phyloP scores from a whole-genome alignment of 2,888 invertebrate genomes.

The Sarcophaga rosellei region DNA sequence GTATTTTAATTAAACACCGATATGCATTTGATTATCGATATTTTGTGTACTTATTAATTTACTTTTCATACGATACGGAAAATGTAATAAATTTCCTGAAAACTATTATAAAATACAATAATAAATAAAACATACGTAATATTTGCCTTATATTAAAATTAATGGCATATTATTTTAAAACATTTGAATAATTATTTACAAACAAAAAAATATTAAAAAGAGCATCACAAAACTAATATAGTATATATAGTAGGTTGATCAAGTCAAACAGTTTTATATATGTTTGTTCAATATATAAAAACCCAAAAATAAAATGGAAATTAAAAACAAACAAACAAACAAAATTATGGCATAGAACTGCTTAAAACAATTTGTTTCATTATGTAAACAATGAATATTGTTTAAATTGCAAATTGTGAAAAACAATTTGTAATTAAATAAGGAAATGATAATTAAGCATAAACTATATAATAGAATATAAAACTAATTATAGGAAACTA shows the following conservation, averaged over 20 bases:
- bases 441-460: slow-evolving; percentile 17
- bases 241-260: not conserved
- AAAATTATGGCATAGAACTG: slow-evolving; percentile 47
- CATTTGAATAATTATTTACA: slow-evolving; percentile 34
- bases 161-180: slow-evolving; percentile 22
- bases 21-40: slow-evolving; percentile 41
- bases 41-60: slow-evolving; percentile 29
- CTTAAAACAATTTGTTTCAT: slow-evolving; percentile 31
- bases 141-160: not conserved
- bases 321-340: slow-evolving; percentile 5
- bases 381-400: not conserved
- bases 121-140: not conserved
- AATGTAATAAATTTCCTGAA: not conserved
- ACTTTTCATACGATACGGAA: slow-evolving; percentile 2
- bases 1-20: slow-evolving; percentile 24
- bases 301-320: not conserved
- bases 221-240: slow-evolving; percentile 24
- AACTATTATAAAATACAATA: not conserved
- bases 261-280: not conserved
- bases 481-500: slow-evolving; percentile 23
- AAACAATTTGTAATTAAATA: not conserved
- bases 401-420: not conserved
- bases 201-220: slow-evolving; percentile 12
- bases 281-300: not conserved
- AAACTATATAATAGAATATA: slow-evolving; percentile 32